Evolutionary conservation across 2,888 invertebrate species (phyloP), one percentile per base, ranked within the genome.

Genomic region (Miltochrista miniata): DNA sequence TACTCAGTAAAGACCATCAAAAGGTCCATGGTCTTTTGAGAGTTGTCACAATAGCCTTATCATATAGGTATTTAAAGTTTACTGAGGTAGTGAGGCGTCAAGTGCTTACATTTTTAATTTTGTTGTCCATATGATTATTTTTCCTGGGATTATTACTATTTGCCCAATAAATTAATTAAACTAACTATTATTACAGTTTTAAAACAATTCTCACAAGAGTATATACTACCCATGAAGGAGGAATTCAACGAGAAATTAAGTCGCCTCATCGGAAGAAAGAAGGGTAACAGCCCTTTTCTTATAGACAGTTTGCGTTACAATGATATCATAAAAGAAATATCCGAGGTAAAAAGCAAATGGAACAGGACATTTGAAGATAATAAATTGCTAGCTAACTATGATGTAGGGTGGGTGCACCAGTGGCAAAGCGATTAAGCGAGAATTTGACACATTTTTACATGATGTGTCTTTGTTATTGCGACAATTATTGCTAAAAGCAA

Each of bases 331-430:
- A 65, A 48, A 24, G 83, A 87, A 53, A 64, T 87, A 7, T 82
- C 80, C 44, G 61, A 72, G 43, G 69, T 83, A 0, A 87, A 85
- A 63, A 56, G 48, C 8, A 84, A 83, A 57, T 12, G 18, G 13
- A 29, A 64, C 8, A 89, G 87, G 59, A 67, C 61, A 18, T 88
- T 76, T 49, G 77, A 83, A 14, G 89, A 90, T 48, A 88, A 76
- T 34, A 84, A 78, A 71, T 76, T 83, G 74, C 63, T 89, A 33
- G 70, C 80, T 0, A 85, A 69, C 54, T 89, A 87, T 58, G 86
- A 87, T 57, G 51, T 87, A 15, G n/a, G n/a, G n/a, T n/a, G n/a
- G n/a, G n/a, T n/a, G n/a, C n/a, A n/a, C n/a, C n/a, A n/a, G n/a
- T n/a, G n/a, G n/a, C n/a, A n/a, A n/a, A n/a, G n/a, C n/a, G n/a